These are phyloP conservation scores for Heliconius hewitsoni DNA, from an alignment of 1,140 invertebrate genomes.

Conservation along the genomic window DNA sequence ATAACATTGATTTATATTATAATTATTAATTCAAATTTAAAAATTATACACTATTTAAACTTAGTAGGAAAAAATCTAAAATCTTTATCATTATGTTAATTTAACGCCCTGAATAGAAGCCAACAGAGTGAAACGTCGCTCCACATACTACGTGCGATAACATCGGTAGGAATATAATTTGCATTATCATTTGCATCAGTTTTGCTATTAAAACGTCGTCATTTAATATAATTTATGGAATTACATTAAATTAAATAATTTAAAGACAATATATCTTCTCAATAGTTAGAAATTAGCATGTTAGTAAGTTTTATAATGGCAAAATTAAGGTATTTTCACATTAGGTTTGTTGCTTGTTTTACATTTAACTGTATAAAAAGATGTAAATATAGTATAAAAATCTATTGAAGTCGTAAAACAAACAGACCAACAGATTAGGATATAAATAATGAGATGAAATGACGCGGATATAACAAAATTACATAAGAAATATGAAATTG, in stretches of 20 bases:
- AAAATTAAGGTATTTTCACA: not conserved
- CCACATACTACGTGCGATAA: constrained; percentile 25
- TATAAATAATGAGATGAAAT: not conserved
- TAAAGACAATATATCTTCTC: constrained; percentile 11
- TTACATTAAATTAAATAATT: constrained; percentile 7
- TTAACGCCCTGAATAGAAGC: constrained; percentile 18
- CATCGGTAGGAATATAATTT: constrained; percentile 19
- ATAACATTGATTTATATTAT: constrained; percentile 4
- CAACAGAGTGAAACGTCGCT: constrained; percentile 30
- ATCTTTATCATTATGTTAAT: constrained; percentile 9
- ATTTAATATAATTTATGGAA: constrained; percentile 13
- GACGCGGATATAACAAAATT: not conserved
- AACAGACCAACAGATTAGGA: not conserved
- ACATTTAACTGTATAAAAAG: not conserved
- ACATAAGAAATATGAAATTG: constrained; percentile 3
- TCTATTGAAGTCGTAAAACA: not conserved
- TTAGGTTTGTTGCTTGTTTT: not conserved
- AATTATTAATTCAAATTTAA: not conserved
- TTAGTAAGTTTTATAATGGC: not conserved
- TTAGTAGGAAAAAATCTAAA: not conserved
- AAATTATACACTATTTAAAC: not conserved
- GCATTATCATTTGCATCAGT: not conserved
- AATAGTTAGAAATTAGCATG: constrained; percentile 7
- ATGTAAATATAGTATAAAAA: not conserved
- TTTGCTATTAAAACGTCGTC: constrained; percentile 4